Evolutionary conservation across 1,140 invertebrate species (phyloP), one percentile per base, ranked within the genome.

Genomic region (Myzus persicae): DNA sequence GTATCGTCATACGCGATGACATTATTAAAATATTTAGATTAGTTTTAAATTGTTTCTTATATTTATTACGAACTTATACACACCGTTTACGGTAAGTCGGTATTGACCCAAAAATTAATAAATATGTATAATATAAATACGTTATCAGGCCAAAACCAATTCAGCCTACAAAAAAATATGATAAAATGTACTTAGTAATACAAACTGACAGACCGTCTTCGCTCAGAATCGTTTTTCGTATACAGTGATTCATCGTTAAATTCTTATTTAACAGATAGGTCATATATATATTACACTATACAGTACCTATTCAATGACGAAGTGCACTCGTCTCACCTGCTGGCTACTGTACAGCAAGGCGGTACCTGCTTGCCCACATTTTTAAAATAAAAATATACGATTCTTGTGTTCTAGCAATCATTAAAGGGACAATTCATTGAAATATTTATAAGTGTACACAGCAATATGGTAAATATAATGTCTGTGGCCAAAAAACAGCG

Each of bases 401-500:
- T n/a, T n/a, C 11, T 93, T 54, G 26, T 84, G 26, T 93, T 93
- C 8, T 93, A 93, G 91, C 11, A 54, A 93, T 38, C 81, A 40
- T 51, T 93, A 40, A 93, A 85, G 18, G 14, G 11, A 51, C 81
- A 93, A 40, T 84, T 48, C 7, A 84, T 85, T 54, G 46, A 40
- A n/a, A 14, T 46, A 51, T 81, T 93, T 85, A 82, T 93, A 36
- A 20, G 1, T 42, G 2, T 85, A 26, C 81, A 84, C 36, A 85
- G 26, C 38, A 85, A 54, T 54, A 40, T 85, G 14, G 42, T n/a
- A 40, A 54, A 51, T 85, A 93, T 93, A 31, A 31, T 8, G 0
- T 2, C 7, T 3, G 9, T 93, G 11, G n/a, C 40, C 8, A 42
- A 20, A 48, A 42, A 42, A 0, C 81, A 93, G 40, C 81, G 38